A percentile compares a stretch with the other conserved stretches of the same genome.
These are phyloP conservation scores for Agrilus cyanescens DNA, from an alignment of 2,888 invertebrate species.

Conservation along the genomic window DNA sequence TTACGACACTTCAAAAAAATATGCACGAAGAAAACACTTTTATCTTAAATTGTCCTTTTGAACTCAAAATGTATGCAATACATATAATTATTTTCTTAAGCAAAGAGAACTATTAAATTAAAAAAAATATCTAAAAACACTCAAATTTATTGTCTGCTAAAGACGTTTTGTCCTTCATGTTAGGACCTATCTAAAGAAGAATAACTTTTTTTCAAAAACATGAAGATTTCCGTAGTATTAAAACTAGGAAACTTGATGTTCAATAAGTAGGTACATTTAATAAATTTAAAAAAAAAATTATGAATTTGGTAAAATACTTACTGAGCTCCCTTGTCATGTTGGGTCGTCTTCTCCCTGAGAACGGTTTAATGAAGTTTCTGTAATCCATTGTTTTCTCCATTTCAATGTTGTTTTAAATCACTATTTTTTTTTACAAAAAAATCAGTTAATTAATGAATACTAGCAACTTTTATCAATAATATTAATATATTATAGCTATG, in stretches of 20 bases:
- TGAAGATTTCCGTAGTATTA: background rate
- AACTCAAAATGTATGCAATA: too few species aligned
- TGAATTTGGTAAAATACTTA: slow-evolving; percentile 27
- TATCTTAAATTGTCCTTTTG: too few species aligned
- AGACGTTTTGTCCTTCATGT: background rate
- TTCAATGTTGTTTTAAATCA: slow-evolving; percentile 3
- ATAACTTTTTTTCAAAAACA: background rate
- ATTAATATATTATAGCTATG: too few species aligned
- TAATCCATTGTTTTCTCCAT: slow-evolving; percentile 32
- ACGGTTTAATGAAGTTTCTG: slow-evolving; percentile 36
- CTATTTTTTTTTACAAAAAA: slow-evolving; percentile 5
- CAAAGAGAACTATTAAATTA: too few species aligned
- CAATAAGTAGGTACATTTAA: background rate
- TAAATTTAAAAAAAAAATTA: slow-evolving; percentile 4
- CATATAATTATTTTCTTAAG: too few species aligned
- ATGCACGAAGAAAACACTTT: too few species aligned
- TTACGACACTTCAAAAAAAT: too few species aligned
- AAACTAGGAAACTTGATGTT: background rate
- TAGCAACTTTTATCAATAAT: too few species aligned
- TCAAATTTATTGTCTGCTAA: too few species aligned
- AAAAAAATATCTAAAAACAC: too few species aligned
- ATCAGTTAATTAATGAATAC: too few species aligned
- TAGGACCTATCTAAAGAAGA: background rate
- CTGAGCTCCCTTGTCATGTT: slow-evolving; percentile 42
- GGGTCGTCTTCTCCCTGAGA: slow-evolving; percentile 37